Conservation (phyloP, 2,888 invertebrate genomes). For the Acleris cristana region DNA sequence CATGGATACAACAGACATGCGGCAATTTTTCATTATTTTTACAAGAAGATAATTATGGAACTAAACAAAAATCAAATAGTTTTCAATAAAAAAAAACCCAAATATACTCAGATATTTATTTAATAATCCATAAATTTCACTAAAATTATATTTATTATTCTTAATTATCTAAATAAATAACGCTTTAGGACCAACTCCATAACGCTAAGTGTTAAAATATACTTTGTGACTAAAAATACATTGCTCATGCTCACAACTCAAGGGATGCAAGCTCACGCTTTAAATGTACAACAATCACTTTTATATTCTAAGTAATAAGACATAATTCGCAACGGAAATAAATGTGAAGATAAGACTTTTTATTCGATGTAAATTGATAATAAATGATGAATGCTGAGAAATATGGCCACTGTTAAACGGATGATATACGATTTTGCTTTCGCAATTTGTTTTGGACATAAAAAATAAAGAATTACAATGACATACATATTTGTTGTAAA, state of each 20-base stretch:
- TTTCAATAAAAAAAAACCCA: neutral
- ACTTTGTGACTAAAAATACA: slow-evolving; percentile 8
- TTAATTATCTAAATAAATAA: slow-evolving; percentile 57
- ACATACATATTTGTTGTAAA: no score
- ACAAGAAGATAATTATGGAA: neutral
- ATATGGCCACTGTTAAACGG: no score
- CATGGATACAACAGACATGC: no score
- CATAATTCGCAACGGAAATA: no score
- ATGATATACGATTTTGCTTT: no score
- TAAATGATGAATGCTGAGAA: no score
- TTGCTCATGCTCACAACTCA: slow-evolving; percentile 19
- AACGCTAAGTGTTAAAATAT: slow-evolving; percentile 3
- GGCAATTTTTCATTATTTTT: no score
- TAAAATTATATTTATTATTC: slow-evolving; percentile 47
- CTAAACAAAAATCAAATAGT: neutral
- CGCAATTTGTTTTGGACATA: no score
- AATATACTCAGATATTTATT: slow-evolving; percentile 27
- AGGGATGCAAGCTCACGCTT: slow-evolving; percentile 1
- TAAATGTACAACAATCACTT: neutral
- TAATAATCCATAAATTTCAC: slow-evolving; percentile 64
- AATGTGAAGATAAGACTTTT: no score
- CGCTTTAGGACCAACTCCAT: slow-evolving; percentile 45
- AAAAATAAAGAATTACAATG: no score
- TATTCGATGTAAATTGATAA: no score
- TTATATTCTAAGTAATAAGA: no score